A percentile compares a stretch with the other conserved stretches of the same genome.
Evolutionary conservation across 2,888 invertebrate genomes (phyloP).

Genomic region (Kryphioiulus occultus): DNA sequence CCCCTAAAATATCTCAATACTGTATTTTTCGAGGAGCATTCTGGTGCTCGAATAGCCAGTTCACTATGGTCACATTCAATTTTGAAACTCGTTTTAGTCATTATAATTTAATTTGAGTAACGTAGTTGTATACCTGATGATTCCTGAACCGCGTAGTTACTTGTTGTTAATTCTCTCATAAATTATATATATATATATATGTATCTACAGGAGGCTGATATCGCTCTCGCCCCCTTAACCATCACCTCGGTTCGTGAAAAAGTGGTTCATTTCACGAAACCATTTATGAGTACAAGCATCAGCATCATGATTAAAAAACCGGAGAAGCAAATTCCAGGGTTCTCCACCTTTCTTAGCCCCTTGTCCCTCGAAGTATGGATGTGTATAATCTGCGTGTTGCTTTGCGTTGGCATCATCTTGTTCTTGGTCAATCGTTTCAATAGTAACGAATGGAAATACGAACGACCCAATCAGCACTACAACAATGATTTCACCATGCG

Average conservation of each 20-base stretch:
- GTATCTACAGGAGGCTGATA: slow-evolving; percentile 65
- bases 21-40: too few species aligned
- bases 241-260: slow-evolving; percentile 68
- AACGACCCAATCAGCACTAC: slow-evolving; percentile 56
- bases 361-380: slow-evolving; percentile 68
- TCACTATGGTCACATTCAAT: too few species aligned
- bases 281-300: slow-evolving; percentile 68
- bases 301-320: slow-evolving; percentile 70
- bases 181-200: background rate
- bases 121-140: too few species aligned
- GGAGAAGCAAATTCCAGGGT: slow-evolving; percentile 65
- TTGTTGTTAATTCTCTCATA: background rate
- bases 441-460: slow-evolving; percentile 66
- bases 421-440: slow-evolving; percentile 68
- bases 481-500: slow-evolving; percentile 64
- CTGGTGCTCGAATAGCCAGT: too few species aligned
- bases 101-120: too few species aligned
- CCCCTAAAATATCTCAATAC: too few species aligned
- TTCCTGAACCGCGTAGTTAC: too few species aligned
- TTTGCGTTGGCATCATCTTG: slow-evolving; percentile 66
- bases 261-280: slow-evolving; percentile 69
- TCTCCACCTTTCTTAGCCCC: slow-evolving; percentile 69
- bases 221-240: slow-evolving; percentile 69
- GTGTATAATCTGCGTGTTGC: slow-evolving; percentile 67
- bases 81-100: too few species aligned